Evolutionary conservation across 2,888 invertebrate genomes (phyloP).

Genomic region (Belgica antarctica): DNA sequence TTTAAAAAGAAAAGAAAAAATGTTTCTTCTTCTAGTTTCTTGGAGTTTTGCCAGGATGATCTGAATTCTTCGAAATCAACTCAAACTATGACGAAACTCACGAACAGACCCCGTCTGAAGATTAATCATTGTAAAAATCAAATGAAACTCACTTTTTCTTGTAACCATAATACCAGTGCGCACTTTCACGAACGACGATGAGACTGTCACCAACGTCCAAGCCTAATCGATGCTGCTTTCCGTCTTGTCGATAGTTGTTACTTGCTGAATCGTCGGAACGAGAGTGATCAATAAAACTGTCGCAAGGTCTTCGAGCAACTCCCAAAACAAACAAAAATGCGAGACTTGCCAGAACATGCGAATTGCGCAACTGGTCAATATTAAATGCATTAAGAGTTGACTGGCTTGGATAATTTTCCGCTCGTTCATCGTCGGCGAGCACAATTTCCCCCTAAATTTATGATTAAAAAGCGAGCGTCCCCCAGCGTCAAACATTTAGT

Average conservation of each 20-base stretch:
- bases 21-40: no score
- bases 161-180: constrained; percentile 55
- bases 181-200: constrained; percentile 53
- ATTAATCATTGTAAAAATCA: no score
- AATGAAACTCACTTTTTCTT: constrained; percentile 52
- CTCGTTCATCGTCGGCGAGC: neutral
- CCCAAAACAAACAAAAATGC: no score
- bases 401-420: neutral
- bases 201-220: constrained; percentile 55
- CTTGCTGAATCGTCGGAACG: constrained; percentile 50
- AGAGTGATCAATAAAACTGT: neutral
- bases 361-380: constrained; percentile 20
- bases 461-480: neutral
- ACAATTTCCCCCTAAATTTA: neutral
- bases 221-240: constrained; percentile 53
- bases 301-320: constrained; percentile 9
- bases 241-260: constrained; percentile 54
- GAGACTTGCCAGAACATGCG: neutral
- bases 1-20: no score
- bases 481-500: neutral
- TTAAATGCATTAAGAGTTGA: neutral
- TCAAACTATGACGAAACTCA: no score
- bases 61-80: no score
- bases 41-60: no score
- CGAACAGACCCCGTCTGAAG: no score